Evolutionary conservation across 2,888 invertebrate genomes (phyloP).

Genomic region (Zygaena filipendulae): DNA sequence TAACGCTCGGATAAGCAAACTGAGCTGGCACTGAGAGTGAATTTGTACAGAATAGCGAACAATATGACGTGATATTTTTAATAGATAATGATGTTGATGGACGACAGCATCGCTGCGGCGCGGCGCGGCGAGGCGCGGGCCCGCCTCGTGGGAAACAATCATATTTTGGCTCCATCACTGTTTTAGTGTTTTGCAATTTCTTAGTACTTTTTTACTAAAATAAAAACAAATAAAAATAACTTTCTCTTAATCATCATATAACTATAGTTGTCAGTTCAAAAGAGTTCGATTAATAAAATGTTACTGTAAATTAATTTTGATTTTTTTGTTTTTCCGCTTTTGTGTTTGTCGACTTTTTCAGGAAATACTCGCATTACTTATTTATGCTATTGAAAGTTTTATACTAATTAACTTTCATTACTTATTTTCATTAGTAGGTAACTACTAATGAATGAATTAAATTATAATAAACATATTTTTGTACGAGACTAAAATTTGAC

Average conservation of each 20-base stretch:
- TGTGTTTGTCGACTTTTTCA: no score
- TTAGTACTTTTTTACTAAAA: constrained; percentile 40
- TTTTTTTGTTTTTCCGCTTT: no score
- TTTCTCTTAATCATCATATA: no score
- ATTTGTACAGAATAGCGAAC: constrained; percentile 62
- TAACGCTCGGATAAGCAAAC: constrained; percentile 43
- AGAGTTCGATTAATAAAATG: constrained; percentile 4
- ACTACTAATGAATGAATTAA: no score
- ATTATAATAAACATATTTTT: no score
- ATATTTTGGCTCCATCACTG: constrained; percentile 55
- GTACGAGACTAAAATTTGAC: no score
- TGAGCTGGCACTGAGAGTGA: constrained; percentile 43
- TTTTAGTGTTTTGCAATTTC: constrained; percentile 51
- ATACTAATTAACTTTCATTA: no score
- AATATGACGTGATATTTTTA: constrained; percentile 68
- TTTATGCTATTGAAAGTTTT: no score
- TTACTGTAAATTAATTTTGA: no score
- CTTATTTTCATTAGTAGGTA: no score
- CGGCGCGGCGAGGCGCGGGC: constrained; percentile 28
- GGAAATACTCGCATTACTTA: no score
- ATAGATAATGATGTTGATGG: constrained; percentile 66
- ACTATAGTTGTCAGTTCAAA: constrained; percentile 16
- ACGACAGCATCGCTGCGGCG: constrained; percentile 43
- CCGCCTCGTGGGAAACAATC: constrained; percentile 60
- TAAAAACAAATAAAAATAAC: no score